These are phyloP conservation scores for Columba janthina DNA, from an alignment of 2,113 vertebrate genomes.

Conservation along the genomic window DNA sequence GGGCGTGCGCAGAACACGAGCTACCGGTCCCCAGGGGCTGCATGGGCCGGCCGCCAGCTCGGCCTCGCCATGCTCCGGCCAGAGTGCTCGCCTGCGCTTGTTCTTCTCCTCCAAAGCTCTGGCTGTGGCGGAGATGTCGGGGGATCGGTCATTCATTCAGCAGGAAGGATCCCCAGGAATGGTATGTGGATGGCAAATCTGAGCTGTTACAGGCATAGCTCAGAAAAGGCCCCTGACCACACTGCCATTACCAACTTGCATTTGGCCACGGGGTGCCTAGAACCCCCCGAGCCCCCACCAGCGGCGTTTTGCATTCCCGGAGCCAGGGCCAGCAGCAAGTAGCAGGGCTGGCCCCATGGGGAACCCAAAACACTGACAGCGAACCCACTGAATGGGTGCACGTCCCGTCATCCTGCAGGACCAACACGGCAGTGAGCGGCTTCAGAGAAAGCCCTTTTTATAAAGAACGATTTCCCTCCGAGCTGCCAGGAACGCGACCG, in stretches of 20 bases:
- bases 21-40: accelerated
- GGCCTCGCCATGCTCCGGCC: background rate
- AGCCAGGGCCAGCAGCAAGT: background rate
- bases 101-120: background rate
- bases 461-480: background rate
- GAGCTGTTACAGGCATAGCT: background rate
- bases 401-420: background rate
- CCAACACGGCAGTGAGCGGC: background rate
- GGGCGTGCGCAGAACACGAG: background rate
- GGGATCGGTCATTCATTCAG: background rate
- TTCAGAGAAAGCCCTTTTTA: background rate
- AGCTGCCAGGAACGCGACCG: background rate
- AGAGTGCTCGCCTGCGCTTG: background rate
- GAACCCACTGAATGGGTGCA: accelerated
- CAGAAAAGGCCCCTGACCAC: accelerated
- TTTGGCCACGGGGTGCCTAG: background rate
- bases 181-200: background rate
- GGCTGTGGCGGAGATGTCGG: background rate
- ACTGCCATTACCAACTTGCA: accelerated
- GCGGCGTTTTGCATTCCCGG: background rate
- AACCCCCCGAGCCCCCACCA: accelerated
- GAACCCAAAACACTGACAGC: background rate
- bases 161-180: background rate
- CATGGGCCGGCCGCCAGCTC: background rate
- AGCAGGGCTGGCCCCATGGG: background rate